phyloP scores from a whole-genome alignment of 2,888 invertebrate genomes.

The Petrolisthes cinctipes region DNA sequence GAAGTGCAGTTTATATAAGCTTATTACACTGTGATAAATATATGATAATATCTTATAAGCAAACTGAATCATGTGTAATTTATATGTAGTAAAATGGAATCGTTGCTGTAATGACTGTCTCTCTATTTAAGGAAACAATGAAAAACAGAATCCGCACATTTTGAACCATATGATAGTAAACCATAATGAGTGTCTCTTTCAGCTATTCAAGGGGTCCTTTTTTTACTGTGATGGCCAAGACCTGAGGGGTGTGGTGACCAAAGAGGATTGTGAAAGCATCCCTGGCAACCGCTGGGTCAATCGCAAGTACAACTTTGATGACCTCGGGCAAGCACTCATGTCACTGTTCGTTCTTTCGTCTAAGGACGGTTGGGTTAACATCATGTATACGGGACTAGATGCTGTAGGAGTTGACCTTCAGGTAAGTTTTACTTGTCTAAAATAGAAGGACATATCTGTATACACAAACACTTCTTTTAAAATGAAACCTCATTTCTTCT shows the following conservation, averaged over 20 bases:
- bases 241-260: slow-evolving; percentile 81
- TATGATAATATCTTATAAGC: too few species aligned
- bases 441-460: neutral
- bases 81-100: too few species aligned
- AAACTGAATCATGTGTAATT: too few species aligned
- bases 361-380: slow-evolving; percentile 99
- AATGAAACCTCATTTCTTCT: neutral
- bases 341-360: slow-evolving; percentile 98
- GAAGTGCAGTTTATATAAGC: too few species aligned
- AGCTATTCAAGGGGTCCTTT: slow-evolving; percentile 98
- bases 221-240: slow-evolving; percentile 96
- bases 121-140: too few species aligned
- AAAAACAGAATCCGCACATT: too few species aligned
- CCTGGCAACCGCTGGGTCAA: slow-evolving; percentile 92
- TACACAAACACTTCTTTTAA: neutral
- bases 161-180: too few species aligned
- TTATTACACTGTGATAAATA: too few species aligned
- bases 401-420: slow-evolving; percentile 98
- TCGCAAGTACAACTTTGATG: slow-evolving; percentile 99
- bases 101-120: too few species aligned
- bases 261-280: slow-evolving; percentile 80
- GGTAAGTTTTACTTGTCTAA: slow-evolving; percentile 72
- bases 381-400: slow-evolving; percentile 99
- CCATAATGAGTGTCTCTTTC: slow-evolving; percentile 67
- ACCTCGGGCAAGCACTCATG: slow-evolving; percentile 98